phyloP scores from a whole-genome alignment of 2,113 vertebrate species.

The Strix aluco region DNA sequence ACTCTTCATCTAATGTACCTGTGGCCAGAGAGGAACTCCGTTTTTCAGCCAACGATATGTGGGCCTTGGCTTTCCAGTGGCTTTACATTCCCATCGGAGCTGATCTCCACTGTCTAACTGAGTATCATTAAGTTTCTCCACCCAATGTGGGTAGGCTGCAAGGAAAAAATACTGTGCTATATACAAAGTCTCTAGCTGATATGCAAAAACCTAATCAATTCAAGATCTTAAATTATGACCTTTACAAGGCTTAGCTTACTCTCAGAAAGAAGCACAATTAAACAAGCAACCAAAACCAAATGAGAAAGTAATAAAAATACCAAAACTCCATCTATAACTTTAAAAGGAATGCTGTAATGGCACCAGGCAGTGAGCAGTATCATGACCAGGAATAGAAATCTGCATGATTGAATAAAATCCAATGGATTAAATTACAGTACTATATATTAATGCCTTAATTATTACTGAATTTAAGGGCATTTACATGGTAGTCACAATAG shows the following conservation, averaged over 20 bases:
- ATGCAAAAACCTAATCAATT: neutral
- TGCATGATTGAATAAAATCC: neutral
- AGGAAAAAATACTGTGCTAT: neutral
- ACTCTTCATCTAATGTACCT: conserved; percentile 77
- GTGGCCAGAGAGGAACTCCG: conserved; percentile 78
- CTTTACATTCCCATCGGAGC: conserved; percentile 93
- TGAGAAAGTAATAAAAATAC: neutral
- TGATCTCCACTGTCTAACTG: conserved; percentile 91
- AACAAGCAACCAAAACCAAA: neutral
- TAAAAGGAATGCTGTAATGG: neutral
- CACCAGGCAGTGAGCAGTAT: neutral
- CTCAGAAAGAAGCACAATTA: neutral
- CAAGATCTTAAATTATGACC: neutral
- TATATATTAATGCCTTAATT: neutral
- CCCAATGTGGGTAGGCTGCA: conserved; percentile 92
- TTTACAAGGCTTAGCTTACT: neutral
- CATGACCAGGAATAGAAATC: neutral
- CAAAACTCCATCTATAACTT: neutral
- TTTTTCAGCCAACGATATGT: conserved; percentile 94
- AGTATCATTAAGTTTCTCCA: conserved; percentile 92
- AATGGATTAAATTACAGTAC: neutral
- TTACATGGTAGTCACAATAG: neutral
- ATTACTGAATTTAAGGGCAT: neutral
- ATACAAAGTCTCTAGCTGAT: neutral
- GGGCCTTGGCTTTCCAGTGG: conserved; percentile 88